Evolutionary conservation across 1,140 invertebrate species (phyloP).

Genomic region (Drosophila parabipectinata): DNA sequence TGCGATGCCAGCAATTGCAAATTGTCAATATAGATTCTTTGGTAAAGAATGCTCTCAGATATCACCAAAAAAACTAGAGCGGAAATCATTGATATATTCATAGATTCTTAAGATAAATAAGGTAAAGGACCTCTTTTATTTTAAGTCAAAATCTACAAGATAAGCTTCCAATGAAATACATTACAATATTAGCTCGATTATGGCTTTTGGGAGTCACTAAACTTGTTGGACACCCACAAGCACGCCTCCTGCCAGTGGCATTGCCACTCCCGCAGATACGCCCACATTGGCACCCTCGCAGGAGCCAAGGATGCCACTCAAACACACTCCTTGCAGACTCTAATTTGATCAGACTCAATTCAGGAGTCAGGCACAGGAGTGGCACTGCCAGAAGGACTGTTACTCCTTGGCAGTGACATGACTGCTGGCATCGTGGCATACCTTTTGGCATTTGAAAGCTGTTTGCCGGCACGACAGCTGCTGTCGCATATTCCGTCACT

Average conservation of each 20-base stretch:
- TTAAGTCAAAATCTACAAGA: neutral
- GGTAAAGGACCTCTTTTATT: neutral
- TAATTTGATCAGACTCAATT: constrained; percentile 78
- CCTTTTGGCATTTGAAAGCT: constrained; percentile 77
- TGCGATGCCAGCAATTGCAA: constrained; percentile 44
- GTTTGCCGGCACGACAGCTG: constrained; percentile 72
- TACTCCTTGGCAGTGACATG: constrained; percentile 54
- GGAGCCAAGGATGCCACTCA: constrained; percentile 19
- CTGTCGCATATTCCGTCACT: constrained; percentile 77
- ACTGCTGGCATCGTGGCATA: constrained; percentile 50
- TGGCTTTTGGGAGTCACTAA: constrained; percentile 14
- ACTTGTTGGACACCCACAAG: constrained; percentile 34
- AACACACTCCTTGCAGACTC: constrained; percentile 39
- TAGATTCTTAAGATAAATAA: neutral
- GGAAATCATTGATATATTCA: constrained; percentile 12
- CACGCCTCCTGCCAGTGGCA: constrained; percentile 3
- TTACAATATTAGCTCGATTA: neutral
- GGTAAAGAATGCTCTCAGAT: neutral
- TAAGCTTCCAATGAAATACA: neutral
- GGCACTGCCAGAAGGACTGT: constrained; percentile 11
- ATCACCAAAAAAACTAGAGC: neutral
- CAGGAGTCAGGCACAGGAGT: constrained; percentile 28
- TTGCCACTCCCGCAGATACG: constrained; percentile 8
- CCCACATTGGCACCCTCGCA: constrained; percentile 4
- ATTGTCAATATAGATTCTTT: constrained; percentile 24